Evolutionary conservation across 2,113 vertebrate genomes (phyloP), one percentile per base, ranked within the genome.

Genomic region (Alexandromys fortis): DNA sequence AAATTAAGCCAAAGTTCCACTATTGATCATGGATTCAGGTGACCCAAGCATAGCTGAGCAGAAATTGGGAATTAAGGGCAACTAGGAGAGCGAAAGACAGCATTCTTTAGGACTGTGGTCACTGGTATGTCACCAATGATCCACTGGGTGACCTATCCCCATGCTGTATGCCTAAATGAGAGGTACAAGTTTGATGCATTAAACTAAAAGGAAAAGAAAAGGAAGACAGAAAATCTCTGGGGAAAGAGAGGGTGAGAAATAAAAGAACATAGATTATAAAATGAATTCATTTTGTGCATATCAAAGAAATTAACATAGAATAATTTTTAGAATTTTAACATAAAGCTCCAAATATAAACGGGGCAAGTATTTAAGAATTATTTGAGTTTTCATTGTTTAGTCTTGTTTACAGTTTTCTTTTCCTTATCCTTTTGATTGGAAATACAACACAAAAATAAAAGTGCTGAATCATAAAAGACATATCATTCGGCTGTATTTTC

Each of bases 401-500:
- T 21, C 7, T 72, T 49, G 42, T 42, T 33, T 38, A 82, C 16
- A 68, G 8, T 55, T 4, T 81, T 21, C 26, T 42, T 86, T 92
- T 93, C 1, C 75, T 94, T 93, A 35, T 68, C n/a, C 72, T 63
- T 33, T 13, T 95, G 28, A 1, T 11, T 75, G n/a, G 47, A 87
- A 19, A 63, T 75, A 30, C 24, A 70, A 5, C n/a, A 42, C n/a
- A 91, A 78, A 93, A 85, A 61, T 86, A 26, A 93, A 94, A 68
- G 83, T 88, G 14, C 28, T 38, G 10, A 83, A 89, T 95, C 38
- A 58, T 45, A 9, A 93, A 92, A 70, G 55, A 26, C 24, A 70
- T 33, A 5, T 94, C 86, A 88, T 89, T 63, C 42, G 26, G 2
- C 33, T 92, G 79, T 45, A 95, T 93, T 96, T 95, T 70, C 17